Evolutionary conservation across 2,797 vertebrate genomes (phyloP).

Genomic region (Thalassophryne amazonica): DNA sequence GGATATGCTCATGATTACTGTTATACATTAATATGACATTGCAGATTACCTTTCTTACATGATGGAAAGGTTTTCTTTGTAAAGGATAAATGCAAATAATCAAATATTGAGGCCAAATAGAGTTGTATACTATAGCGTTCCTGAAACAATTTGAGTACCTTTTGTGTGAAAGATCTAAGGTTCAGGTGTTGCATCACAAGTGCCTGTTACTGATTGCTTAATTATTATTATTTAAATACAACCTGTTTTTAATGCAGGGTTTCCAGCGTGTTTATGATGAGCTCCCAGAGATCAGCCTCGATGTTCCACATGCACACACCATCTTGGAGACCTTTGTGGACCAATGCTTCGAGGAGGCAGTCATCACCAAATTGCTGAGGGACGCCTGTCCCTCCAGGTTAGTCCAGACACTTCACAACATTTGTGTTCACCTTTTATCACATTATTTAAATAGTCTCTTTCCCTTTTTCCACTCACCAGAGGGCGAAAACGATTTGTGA

Average conservation of each 20-base stretch:
- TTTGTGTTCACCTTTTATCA: neutral
- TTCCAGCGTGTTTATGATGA: conserved; percentile 85
- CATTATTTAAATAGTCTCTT: neutral
- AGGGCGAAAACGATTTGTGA: conserved; percentile 87
- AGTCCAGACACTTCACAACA: neutral
- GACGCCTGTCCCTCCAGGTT: conserved; percentile 85
- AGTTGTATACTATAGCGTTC: too few relatives aligned
- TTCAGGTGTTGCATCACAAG: too few relatives aligned
- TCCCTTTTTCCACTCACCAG: too few relatives aligned
- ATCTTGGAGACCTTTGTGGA: conserved; percentile 87
- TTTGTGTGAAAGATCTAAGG: too few relatives aligned
- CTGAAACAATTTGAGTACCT: too few relatives aligned
- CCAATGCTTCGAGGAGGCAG: conserved; percentile 80
- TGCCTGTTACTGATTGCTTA: too few relatives aligned
- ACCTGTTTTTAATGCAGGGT: conserved; percentile 62
- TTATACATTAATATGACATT: too few relatives aligned
- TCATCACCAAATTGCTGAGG: conserved; percentile 86
- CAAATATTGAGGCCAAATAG: too few relatives aligned
- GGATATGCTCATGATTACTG: too few relatives aligned
- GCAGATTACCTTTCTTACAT: too few relatives aligned
- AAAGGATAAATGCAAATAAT: too few relatives aligned
- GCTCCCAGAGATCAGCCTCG: conserved; percentile 84
- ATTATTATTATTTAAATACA: neutral
- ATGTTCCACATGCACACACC: conserved; percentile 83
- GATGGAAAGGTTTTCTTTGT: too few relatives aligned